Percentiles rank a stretch among this genome's conserved stretches.
These are phyloP conservation scores for Hypsibius dujardini DNA, from an alignment of 1,140 invertebrate genomes.

Conservation along the genomic window DNA sequence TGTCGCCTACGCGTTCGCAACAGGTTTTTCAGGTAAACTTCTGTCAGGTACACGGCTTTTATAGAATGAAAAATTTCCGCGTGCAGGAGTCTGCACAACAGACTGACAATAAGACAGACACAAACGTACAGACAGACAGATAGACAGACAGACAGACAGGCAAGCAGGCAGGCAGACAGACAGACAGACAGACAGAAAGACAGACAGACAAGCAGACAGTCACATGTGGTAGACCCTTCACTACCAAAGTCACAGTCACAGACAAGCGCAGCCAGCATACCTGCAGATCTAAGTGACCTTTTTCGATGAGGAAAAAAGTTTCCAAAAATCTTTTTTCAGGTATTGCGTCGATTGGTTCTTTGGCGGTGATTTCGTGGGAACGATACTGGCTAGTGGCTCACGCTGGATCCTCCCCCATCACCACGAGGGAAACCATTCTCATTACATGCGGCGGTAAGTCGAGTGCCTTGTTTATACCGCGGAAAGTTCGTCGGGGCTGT, in stretches of 20 bases:
- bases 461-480: not conserved
- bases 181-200: not conserved
- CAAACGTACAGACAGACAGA: not conserved
- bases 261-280: not conserved
- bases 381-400: not conserved
- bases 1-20: not conserved
- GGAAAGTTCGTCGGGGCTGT: not conserved
- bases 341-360: slow-evolving; percentile 5
- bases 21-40: not conserved
- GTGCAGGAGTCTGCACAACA: not conserved
- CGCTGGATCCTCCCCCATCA: not conserved
- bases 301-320: not conserved
- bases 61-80: not conserved
- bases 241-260: not conserved
- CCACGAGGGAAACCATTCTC: not conserved
- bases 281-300: not conserved
- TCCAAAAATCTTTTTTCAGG: not conserved
- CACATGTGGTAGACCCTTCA: not conserved
- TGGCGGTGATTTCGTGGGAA: not conserved
- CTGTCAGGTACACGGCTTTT: not conserved
- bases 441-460: not conserved
- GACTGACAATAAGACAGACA: not conserved
- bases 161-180: not conserved
- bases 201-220: not conserved
- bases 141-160: not conserved